A percentile compares a stretch with the other conserved stretches of the same genome.
These are phyloP conservation scores for Montifringilla adamsi DNA, from an alignment of 2,113 vertebrate species.

Conservation along the genomic window DNA sequence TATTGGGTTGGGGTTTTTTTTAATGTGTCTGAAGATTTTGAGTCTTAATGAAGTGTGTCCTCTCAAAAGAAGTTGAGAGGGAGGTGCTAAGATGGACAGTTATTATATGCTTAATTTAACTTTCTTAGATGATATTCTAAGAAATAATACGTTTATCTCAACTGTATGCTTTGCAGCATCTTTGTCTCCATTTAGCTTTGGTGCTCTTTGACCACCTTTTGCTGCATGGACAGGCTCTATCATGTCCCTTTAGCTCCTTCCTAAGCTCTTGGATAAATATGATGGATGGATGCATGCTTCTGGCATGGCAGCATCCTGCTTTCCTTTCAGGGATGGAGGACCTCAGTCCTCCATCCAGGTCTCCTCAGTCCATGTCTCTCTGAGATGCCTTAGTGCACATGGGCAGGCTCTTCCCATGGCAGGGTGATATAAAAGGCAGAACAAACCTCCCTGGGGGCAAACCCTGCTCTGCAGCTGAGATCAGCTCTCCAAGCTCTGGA, in stretches of 20 bases:
- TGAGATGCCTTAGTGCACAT: neutral
- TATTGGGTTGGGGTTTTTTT: neutral
- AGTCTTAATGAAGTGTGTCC: neutral
- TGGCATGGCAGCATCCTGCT: neutral
- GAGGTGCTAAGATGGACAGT: neutral
- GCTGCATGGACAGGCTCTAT: neutral
- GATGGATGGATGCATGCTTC: fast-evolving
- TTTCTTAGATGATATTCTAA: neutral
- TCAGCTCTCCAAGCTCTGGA: neutral
- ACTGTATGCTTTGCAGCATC: neutral
- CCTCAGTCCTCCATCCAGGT: no score
- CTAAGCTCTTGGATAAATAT: neutral
- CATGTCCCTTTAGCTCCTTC: neutral
- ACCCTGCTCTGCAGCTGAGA: neutral
- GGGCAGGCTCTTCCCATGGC: neutral
- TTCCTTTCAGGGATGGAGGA: neutral
- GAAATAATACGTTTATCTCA: neutral
- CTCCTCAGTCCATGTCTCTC: neutral
- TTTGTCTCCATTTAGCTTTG: neutral
- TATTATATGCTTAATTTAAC: neutral
- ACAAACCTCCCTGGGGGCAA: neutral
- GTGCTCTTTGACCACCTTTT: neutral
- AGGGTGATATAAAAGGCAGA: neutral
- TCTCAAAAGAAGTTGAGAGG: neutral
- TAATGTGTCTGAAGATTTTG: neutral